Percentiles rank a stretch among this genome's conserved stretches.
These are phyloP conservation scores for Apantesis nais DNA, from an alignment of 2,888 invertebrate species.

Conservation along the genomic window DNA sequence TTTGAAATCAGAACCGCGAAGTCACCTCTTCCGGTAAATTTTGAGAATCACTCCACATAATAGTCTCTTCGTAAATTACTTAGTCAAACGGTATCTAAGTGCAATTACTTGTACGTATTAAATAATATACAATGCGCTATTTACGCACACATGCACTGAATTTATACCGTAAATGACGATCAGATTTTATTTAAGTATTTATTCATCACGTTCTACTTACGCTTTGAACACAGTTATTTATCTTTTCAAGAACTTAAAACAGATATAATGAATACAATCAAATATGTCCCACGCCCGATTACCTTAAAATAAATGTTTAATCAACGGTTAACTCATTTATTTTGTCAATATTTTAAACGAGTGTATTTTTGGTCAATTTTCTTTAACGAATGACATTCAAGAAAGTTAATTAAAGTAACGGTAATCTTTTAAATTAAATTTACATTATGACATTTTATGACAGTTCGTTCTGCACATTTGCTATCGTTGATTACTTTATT, in stretches of 20 bases:
- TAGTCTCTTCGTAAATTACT: conserved; percentile 49
- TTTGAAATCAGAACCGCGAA: conserved; percentile 55
- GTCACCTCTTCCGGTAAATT: conserved; percentile 56
- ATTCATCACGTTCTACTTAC: conserved; percentile 12
- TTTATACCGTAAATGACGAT: conserved; percentile 28
- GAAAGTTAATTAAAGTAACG: conserved; percentile 68
- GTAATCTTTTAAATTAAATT: conserved; percentile 58
- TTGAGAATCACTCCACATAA: conserved; percentile 59
- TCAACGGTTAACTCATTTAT: conserved; percentile 39
- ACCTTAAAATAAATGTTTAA: conserved; percentile 38
- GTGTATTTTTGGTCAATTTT: conserved; percentile 37
- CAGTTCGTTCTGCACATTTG: conserved; percentile 48
- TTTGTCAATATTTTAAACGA: conserved; percentile 27
- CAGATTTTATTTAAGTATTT: conserved; percentile 21
- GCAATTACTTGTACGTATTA: conserved; percentile 50
- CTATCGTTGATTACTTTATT: conserved; percentile 56
- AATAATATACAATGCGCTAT: conserved; percentile 32
- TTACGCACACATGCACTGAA: conserved; percentile 22
- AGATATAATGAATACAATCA: conserved; percentile 4
- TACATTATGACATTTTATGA: conserved; percentile 56
- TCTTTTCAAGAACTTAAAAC: conserved; percentile 18
- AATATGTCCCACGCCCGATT: conserved; percentile 16
- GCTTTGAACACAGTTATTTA: conserved; percentile 12
- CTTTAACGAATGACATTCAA: conserved; percentile 50
- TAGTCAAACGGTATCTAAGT: conserved; percentile 55